These are phyloP conservation scores for Physella acuta DNA, from an alignment of 1,140 invertebrate genomes.

Conservation along the genomic window DNA sequence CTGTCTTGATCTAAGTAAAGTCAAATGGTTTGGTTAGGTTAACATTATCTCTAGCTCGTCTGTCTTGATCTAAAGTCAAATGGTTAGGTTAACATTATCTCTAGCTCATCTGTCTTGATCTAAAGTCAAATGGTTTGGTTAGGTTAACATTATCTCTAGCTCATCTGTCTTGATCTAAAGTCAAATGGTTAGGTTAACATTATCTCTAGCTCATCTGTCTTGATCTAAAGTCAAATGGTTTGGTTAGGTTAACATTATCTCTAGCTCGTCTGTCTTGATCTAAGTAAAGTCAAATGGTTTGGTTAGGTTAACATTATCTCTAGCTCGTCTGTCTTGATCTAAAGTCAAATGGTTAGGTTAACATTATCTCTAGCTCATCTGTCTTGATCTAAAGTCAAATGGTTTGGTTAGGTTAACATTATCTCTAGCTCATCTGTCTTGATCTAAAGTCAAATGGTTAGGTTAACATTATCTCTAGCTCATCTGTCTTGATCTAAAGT, in stretches of 20 bases:
- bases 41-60: slow-evolving; percentile 35
- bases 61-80: slow-evolving; percentile 34
- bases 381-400: slow-evolving; percentile 35
- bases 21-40: too few species aligned
- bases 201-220: slow-evolving; percentile 35
- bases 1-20: slow-evolving; percentile 37
- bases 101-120: slow-evolving; percentile 35
- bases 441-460: slow-evolving; percentile 30
- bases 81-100: slow-evolving; percentile 37
- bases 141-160: slow-evolving; percentile 37
- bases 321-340: slow-evolving; percentile 36
- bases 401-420: slow-evolving; percentile 34
- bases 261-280: slow-evolving; percentile 35
- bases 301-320: slow-evolving; percentile 39
- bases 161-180: slow-evolving; percentile 36
- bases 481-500: slow-evolving; percentile 37
- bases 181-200: slow-evolving; percentile 31
- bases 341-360: slow-evolving; percentile 29
- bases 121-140: slow-evolving; percentile 26
- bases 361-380: slow-evolving; percentile 33
- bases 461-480: slow-evolving; percentile 36
- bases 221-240: slow-evolving; percentile 32
- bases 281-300: slow-evolving; percentile 26
- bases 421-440: slow-evolving; percentile 37
- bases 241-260: slow-evolving; percentile 38